Base-by-base conservation (phyloP, 1,140 invertebrate species). In the Phocides pigmalion region DNA sequence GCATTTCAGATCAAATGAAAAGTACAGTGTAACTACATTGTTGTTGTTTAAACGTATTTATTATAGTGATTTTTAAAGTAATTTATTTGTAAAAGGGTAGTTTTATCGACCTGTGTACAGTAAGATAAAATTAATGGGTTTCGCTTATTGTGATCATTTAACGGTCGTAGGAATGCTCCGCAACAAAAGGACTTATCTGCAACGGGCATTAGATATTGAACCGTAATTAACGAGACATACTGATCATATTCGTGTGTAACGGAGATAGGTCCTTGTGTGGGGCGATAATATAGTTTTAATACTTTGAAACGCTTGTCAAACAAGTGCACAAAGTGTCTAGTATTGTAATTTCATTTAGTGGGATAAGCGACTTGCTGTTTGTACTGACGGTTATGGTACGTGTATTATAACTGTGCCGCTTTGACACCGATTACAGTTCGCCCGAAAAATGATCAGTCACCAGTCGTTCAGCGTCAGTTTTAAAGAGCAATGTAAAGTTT, bases 291-390 rank as follows among this genome's bases (percentile, higher is more conserved):
- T 75, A 72, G 59, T 64, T 66, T 47, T 68, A 68, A 76, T 76
- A 80, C 81, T 84, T 83, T 87, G 79, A 67, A 74, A 77, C 78
- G 86, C 86, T 90, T 89, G 87, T 90, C 69, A 85, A 76, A 90
- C 87, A 89, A 87, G 87, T 68, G 81, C 81, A 83, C 80, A 86
- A 81, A 77, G 79, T 89, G 59, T 74, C 66, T 61, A 49, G 17
- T 12, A 39, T 49, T 61, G 58, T 61, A 61, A 61, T 61, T 61
- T 49, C 69, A 69, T 54, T 28, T 77, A 76, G 74, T 65, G 76
- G 72, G 70, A 72, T 82, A 77, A 77, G 70, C 16, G 58, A 61
- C 39, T 49, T 25, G 46, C 44, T 49, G 58, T 39, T 46, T n/a
- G 42, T 46, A 59, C 54, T 41, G 54, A 46, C 25, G 35, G 49